These are phyloP conservation scores for Brachylomia viminalis DNA, from an alignment of 2,888 invertebrate genomes.

Conservation along the genomic window DNA sequence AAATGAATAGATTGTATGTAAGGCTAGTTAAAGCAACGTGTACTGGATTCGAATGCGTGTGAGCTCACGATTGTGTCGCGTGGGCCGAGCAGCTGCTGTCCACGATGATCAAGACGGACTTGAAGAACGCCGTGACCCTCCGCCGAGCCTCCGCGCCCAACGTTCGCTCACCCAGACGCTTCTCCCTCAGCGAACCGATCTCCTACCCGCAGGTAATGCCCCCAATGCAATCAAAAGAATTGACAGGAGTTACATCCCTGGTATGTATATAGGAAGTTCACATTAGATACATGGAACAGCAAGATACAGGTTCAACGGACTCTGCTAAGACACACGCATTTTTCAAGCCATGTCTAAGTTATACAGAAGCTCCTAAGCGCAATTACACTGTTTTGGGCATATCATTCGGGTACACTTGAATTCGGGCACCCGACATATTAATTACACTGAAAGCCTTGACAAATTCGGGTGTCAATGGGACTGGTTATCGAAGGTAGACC, in stretches of 20 bases:
- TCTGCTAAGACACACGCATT: conserved; percentile 19
- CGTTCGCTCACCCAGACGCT: conserved; percentile 81
- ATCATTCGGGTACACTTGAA: not conserved
- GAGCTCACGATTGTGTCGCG: conserved; percentile 71
- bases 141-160: conserved; percentile 87
- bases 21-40: conserved; percentile 48
- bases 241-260: conserved; percentile 14
- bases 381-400: not conserved
- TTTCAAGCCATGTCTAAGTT: not conserved
- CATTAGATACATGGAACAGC: conserved; percentile 8
- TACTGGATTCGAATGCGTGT: conserved; percentile 58
- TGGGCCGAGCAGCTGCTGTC: conserved; percentile 92
- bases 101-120: conserved; percentile 94
- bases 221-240: conserved; percentile 25
- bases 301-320: conserved; percentile 13
- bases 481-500: conserved; percentile 4
- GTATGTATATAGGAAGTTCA: conserved; percentile 30
- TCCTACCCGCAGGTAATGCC: conserved; percentile 83
- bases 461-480: not conserved
- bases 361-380: conserved; percentile 12
- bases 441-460: not conserved
- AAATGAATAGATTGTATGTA: not conserved
- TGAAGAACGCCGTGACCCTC: conserved; percentile 88
- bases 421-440: not conserved
- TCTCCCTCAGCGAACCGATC: conserved; percentile 86